These are phyloP conservation scores for Sebastiscus albofasciatus DNA, from an alignment of 2,797 vertebrate species.

Conservation along the genomic window DNA sequence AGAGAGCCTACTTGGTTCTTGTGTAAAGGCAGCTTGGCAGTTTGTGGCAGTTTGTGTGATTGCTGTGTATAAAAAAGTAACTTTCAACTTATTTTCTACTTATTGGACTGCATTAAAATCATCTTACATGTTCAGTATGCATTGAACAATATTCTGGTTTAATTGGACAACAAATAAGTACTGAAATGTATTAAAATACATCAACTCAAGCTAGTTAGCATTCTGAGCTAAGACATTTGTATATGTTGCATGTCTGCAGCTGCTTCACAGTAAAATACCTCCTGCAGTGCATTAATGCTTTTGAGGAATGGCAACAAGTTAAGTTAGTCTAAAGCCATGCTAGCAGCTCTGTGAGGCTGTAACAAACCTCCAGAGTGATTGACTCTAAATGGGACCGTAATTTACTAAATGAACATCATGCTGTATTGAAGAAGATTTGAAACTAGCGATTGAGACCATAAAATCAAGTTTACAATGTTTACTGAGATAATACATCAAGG, in stretches of 20 bases:
- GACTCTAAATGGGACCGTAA: too few species aligned
- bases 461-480: too few species aligned
- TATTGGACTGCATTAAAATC: background rate
- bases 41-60: background rate
- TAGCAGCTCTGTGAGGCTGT: background rate
- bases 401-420: too few species aligned
- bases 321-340: background rate
- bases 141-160: background rate
- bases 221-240: background rate
- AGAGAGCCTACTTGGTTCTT: background rate
- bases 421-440: too few species aligned
- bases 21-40: background rate
- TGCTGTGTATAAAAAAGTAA: background rate
- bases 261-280: background rate
- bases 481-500: too few species aligned
- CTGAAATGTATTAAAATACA: background rate
- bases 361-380: rapidly evolving
- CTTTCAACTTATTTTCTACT: background rate
- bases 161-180: background rate
- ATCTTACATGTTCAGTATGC: background rate
- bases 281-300: background rate
- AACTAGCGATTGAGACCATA: rapidly evolving
- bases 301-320: background rate
- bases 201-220: background rate
- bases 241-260: background rate